These are phyloP conservation scores for Petrocephalus zakoni DNA, from an alignment of 2,113 vertebrate genomes.

Conservation along the genomic window DNA sequence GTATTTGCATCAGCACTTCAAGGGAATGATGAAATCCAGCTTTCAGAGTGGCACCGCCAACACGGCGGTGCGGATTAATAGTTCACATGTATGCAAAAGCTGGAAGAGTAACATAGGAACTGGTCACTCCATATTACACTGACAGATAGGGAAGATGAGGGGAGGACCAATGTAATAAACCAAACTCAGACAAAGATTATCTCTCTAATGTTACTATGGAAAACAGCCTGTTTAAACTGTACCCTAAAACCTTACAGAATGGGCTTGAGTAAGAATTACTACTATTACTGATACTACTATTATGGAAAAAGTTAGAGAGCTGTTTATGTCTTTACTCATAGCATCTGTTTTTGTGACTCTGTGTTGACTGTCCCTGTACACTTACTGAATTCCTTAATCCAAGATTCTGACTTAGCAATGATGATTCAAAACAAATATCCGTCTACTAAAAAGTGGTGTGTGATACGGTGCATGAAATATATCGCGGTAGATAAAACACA, in stretches of 20 bases:
- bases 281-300: background rate
- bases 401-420: background rate
- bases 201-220: background rate
- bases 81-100: background rate
- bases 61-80: background rate
- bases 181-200: background rate
- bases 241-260: background rate
- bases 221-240: background rate
- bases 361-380: background rate
- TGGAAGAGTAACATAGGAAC: background rate
- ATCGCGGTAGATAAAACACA: background rate
- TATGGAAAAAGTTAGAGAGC: background rate
- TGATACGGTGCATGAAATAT: background rate
- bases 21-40: constrained; percentile 11
- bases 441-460: background rate
- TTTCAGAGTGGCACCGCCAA: background rate
- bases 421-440: background rate
- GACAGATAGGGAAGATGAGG: background rate
- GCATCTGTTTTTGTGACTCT: background rate
- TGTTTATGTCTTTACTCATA: background rate
- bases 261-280: background rate
- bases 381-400: background rate
- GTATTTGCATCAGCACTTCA: constrained; percentile 14
- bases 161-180: background rate
- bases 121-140: background rate